Conservation (phyloP, 1,140 invertebrate species). For the Berghia stephanieae region DNA sequence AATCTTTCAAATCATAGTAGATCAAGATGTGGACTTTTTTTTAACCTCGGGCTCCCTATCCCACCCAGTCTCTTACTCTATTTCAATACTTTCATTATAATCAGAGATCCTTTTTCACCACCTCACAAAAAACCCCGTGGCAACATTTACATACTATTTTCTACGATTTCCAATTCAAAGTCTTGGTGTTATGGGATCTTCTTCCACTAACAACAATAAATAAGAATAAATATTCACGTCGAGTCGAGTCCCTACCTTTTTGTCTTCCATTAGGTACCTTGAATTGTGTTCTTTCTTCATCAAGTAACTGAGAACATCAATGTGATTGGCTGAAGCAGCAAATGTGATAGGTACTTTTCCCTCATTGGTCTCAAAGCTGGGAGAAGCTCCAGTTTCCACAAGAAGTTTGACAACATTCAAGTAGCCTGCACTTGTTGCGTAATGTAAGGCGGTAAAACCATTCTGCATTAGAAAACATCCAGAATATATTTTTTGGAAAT, state of each 20-base stretch:
- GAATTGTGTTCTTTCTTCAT: slow-evolving; percentile 98
- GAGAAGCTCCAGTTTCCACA: slow-evolving; percentile 93
- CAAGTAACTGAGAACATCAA: slow-evolving; percentile 93
- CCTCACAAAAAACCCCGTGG: too few species aligned
- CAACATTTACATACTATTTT: too few species aligned
- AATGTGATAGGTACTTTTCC: slow-evolving; percentile 97
- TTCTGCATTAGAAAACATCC: slow-evolving; percentile 66
- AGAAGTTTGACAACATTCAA: slow-evolving; percentile 94
- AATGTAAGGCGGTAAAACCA: slow-evolving; percentile 97
- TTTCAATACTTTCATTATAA: too few species aligned
- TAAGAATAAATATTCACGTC: neutral
- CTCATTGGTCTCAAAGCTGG: slow-evolving; percentile 77
- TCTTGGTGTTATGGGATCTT: too few species aligned
- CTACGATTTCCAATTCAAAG: too few species aligned
- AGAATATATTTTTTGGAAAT: too few species aligned
- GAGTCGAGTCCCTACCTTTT: slow-evolving; percentile 73
- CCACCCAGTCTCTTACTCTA: too few species aligned
- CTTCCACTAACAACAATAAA: too few species aligned
- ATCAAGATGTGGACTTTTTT: too few species aligned
- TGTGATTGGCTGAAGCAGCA: slow-evolving; percentile 95
- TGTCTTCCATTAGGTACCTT: slow-evolving; percentile 95
- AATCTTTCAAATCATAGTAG: too few species aligned
- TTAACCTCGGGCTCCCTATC: too few species aligned
- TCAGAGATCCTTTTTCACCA: too few species aligned
- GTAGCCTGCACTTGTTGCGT: slow-evolving; percentile 92